Base-by-base conservation (phyloP, 2,888 invertebrate genomes). In the Mesorhabditis belari region DNA sequence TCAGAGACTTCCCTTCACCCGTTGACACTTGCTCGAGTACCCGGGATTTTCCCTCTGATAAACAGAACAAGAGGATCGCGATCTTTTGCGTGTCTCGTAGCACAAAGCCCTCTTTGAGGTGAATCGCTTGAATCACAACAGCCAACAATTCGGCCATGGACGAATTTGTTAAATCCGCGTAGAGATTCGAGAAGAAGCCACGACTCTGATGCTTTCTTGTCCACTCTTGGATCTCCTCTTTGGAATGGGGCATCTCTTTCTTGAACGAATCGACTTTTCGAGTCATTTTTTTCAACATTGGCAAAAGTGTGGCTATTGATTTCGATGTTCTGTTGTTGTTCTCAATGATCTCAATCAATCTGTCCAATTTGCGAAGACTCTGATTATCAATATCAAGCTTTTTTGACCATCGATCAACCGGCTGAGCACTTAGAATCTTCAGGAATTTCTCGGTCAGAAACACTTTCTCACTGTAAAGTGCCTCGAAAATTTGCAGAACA, bases 31-130 rank as follows among this genome's bases (percentile, higher is more conserved):
- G 60, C 9, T 24, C 25, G 5, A 60, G 35, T 3, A 60, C 44
- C 19, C 26, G 21, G 21, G 44, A 55, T 4, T 60, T 55, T 2
- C 19, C 19, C 24, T 26, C 6, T 6, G 25, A 28, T 2, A 21
- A 23, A 17, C 19, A 55, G 17, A 44, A 27, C 5, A 26, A 24
- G 5, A 59, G 17, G 2, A 59, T 59, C 23, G 59, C 59, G 25
- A 59, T 55, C 49, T 55, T 60, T 60, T 60, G 60, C 17, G 60
- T 55, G 24, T 60, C 55, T 28, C 60, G 55, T 4, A 60, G 60
- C 17, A 5, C 21, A 27, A 35, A 17, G 9, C 44, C 44, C 4
- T 55, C 19, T 2, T 28, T 29, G 9, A 25, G 12, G 25, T 4
- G 25, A n/a, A 60, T 5, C 27, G 26, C 49, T 5, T 25, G 3